Percentiles rank a stretch among this genome's conserved stretches.
phyloP scores from a whole-genome alignment of 2,888 invertebrate species.

The Pollenia amentaria region DNA sequence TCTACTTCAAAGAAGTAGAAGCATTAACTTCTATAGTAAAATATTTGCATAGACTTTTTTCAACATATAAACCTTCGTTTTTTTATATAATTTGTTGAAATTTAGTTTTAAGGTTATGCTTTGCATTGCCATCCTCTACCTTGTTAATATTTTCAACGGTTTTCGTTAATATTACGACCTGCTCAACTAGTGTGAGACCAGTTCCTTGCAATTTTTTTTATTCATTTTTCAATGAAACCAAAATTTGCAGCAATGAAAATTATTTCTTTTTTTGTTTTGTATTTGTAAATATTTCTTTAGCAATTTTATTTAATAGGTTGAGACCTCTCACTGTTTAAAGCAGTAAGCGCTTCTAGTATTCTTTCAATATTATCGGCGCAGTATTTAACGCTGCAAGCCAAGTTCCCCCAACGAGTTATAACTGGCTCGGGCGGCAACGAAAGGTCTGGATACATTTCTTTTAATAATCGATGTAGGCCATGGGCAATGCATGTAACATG shows the following conservation, averaged over 20 bases:
- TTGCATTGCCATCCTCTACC: background rate
- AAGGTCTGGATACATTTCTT: too few relatives aligned
- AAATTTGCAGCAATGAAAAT: too few relatives aligned
- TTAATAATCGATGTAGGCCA: too few relatives aligned
- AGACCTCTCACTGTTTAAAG: background rate
- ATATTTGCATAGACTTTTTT: background rate
- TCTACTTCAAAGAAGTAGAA: background rate
- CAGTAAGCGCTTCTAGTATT: background rate
- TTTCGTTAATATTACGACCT: too few relatives aligned
- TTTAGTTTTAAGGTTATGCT: background rate
- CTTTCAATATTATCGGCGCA: constrained; percentile 11
- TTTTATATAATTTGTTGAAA: background rate
- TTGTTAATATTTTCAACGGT: background rate
- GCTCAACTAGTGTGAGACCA: too few relatives aligned
- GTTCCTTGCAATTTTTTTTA: too few relatives aligned
- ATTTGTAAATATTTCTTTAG: background rate
- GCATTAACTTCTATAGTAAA: background rate
- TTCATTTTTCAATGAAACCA: too few relatives aligned
- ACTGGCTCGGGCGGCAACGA: constrained; percentile 1
- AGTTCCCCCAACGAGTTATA: constrained; percentile 3
- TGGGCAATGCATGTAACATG: too few relatives aligned
- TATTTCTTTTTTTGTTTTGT: background rate
- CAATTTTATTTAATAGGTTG: background rate
- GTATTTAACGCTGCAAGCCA: background rate
- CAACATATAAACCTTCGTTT: too few relatives aligned